Evolutionary conservation across 1,140 invertebrate genomes (phyloP), one percentile per base, ranked within the genome.

Genomic region (Cotesia glomerata): DNA sequence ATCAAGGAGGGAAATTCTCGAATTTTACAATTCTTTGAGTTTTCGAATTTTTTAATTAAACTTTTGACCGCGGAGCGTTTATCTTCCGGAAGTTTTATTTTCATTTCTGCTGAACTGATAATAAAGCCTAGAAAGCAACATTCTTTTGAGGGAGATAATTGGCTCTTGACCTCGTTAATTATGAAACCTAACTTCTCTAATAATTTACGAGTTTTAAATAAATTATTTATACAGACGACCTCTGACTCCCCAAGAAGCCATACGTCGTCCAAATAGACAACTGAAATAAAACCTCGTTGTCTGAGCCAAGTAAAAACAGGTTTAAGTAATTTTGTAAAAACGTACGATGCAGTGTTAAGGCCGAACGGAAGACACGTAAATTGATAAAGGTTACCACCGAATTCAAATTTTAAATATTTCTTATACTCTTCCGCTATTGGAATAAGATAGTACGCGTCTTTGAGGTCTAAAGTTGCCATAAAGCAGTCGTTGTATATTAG

Each of bases 321-420:
- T 39, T 63, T 70, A 13, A 70, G 14, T 26, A 70, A 7, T 26
- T 70, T 70, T 11, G 68, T 62, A 62, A 70, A 70, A 9, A 34
- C n/a, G 49, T 51, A 51, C 1, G 68, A 39, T 8, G 34, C 59
- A 1, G 58, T 61, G n/a, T n/a, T 51, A 4, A 70, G 16, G 4
- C 58, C 68, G 34, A 70, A 70, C 0, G 56, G 68, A n/a, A 70
- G n/a, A 32, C 56, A 49, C 1, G 2, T 62, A 32, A 70, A 70
- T 18, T 70, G 26, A n/a, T 26, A 63, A 1, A 63, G 11, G 3
- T 63, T 36, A 26, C 35, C 35, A 3, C 36, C 36, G n/a, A 36
- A 63, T 36, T 36, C 5, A 63, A 63, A 63, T 9, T 34, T 11
- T n/a, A 63, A 32, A 66, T 13, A 66, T 54, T 66, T 52, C n/a